Evolutionary conservation across 2,888 invertebrate species (phyloP).

Genomic region (Drosophila lacicola): DNA sequence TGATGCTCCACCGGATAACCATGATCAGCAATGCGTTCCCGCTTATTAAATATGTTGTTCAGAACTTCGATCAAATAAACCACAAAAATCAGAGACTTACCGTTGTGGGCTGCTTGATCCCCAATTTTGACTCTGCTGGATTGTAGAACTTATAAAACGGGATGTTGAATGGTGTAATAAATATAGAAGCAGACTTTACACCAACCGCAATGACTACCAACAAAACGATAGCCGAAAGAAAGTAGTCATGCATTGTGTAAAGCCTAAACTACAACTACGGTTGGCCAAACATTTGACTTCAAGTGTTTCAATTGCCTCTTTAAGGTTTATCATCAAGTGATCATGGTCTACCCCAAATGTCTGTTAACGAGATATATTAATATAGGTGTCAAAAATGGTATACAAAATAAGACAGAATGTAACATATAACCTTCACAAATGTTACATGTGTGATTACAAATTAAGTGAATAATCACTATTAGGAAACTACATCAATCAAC

Average conservation of each 20-base stretch:
- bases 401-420: no score
- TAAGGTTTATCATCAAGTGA: constrained; percentile 8
- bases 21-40: constrained; percentile 79
- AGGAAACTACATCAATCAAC: no score
- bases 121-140: no score
- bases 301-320: constrained; percentile 3
- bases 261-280: constrained; percentile 5
- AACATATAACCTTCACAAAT: no score
- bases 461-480: no score
- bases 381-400: neutral
- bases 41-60: constrained; percentile 15
- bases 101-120: constrained; percentile 31
- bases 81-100: constrained; percentile 24
- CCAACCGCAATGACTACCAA: constrained; percentile 10
- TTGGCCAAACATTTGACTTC: constrained; percentile 2
- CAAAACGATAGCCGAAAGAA: constrained; percentile 11
- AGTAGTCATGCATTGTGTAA: constrained; percentile 13
- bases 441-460: no score
- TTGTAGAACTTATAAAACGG: no score
- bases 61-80: neutral
- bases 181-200: constrained; percentile 15
- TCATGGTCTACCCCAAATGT: constrained; percentile 12
- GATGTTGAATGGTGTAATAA: no score
- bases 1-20: constrained; percentile 90
- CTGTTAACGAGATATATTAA: neutral